Base-by-base conservation (phyloP, 2,113 vertebrate genomes). In the Uria lomvia region DNA sequence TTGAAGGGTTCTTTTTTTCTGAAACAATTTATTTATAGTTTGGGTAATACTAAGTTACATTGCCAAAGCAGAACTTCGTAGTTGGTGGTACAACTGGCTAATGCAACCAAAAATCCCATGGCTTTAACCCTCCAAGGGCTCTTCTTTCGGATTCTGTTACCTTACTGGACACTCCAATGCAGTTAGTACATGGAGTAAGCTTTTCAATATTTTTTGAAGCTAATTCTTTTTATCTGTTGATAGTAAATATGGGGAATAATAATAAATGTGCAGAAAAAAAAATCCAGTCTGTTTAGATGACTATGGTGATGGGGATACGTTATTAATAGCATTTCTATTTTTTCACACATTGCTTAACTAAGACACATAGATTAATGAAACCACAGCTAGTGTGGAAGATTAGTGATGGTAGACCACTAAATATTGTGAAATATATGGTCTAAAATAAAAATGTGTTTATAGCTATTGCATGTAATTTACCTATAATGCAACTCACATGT, bases 241-340 rank as follows among this genome's bases (percentile, higher is more conserved):
- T 47, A 71, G 76, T 24, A 56, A 7, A 34, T 19, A 8, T 23
- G 11, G 4, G 17, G 29, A 11, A 43, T 53, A 53, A 53, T 27
- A 27, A 53, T 27, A 53, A 53, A 53, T 53, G 26, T 53, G 26
- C 21, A 27, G 29, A 15, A 7, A 27, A 21, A 67, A 60, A 68
- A 74, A 52, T 21, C 13, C 36, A 34, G 15, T 63, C 11, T 0
- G 0, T 15, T 78, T 65, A 76, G 12, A 43, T 72, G 34, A 60
- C 23, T 30, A 3, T 9, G 27, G 11, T 68, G 11, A 45, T 27
- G 12, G 32, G 26, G 32, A 71, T 47, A n/a, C 1, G 43, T 45
- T 59, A 40, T 50, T 36, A 15, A 70, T 49, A 56, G 11, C 8
- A 38, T 16, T 1, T 1, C 3, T 32, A 32, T 67, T 60, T 86